Base-by-base conservation (phyloP, 2,888 invertebrate species). In the Hydriomena furcata region DNA sequence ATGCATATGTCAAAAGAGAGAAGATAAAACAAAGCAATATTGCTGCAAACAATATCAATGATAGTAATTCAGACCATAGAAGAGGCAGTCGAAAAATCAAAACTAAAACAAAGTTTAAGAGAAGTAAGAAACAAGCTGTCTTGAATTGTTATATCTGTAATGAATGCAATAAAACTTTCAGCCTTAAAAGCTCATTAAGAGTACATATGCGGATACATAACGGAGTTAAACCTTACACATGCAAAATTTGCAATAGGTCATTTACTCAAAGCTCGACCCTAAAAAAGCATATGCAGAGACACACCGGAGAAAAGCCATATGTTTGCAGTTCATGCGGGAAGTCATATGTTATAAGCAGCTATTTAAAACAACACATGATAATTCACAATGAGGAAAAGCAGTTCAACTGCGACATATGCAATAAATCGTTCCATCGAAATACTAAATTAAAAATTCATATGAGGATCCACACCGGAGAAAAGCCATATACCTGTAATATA, bases 281-380 rank as follows among this genome's bases (percentile, higher is more conserved):
- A 2, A 43, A 43, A 28, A 43, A 30, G 25, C 50, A 50, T 8
- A 23, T 34, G 24, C 44, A 40, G 30, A 37, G 40, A 4, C 50
- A 50, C 10, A 50, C 54, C 1, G 54, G 51, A 3, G 54, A 52
- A 4, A 51, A 48, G 6, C 57, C 57, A 5, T 57, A 41, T 32
- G 37, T 38, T 7, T 57, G 57, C 35, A 25, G 27, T 10, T 7
- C 7, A n/a, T 57, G 57, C n/a, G 54, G 47, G 1, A 54, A 57
- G 20, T 31, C 54, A 13, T 57, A 47, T 25, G 47, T 25, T 23
- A 37, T 28, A 10, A 36, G 37, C 7, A 10, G 30, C 13, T 10
- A 30, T 10, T 45, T 45, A 7, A 45, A 45, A 31, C 37, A 37
- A 30, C 45, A 45, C 36, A 37, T 45, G 36, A 20, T 45, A 3